Conservation (phyloP, 2,113 vertebrate genomes). For the Trochalopteron elliotii region DNA sequence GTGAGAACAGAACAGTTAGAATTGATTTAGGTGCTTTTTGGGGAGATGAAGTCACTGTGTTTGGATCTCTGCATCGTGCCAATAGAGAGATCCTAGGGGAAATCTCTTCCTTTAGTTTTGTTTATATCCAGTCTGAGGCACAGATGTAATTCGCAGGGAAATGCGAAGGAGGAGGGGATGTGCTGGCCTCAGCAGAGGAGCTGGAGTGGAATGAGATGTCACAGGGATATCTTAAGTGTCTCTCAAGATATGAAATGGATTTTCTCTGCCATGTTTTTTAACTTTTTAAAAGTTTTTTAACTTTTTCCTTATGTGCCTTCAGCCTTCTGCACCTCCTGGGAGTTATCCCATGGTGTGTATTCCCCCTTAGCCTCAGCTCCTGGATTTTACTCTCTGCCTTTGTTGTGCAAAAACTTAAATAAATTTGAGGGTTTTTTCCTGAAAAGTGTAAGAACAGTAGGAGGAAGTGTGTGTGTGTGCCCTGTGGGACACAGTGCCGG, state of each 20-base stretch:
- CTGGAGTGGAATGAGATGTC: constrained; percentile 35
- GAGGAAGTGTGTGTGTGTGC: background rate
- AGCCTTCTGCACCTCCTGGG: background rate
- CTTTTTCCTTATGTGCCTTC: background rate
- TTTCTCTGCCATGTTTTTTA: background rate
- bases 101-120: constrained; percentile 57
- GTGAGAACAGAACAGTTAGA: constrained; percentile 26
- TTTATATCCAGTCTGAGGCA: constrained; percentile 30
- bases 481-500: background rate
- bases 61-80: constrained; percentile 34
- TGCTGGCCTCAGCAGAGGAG: constrained; percentile 52
- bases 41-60: constrained; percentile 62
- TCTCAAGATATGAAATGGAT: background rate
- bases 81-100: constrained; percentile 54
- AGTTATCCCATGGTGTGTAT: background rate
- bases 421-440: background rate
- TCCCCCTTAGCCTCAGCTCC: background rate
- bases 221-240: background rate
- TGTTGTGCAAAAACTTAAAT: background rate
- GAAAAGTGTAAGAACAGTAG: constrained; percentile 47
- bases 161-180: constrained; percentile 35
- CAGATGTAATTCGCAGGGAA: constrained; percentile 63
- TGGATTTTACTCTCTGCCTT: background rate
- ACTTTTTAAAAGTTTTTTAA: background rate
- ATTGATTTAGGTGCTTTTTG: constrained; percentile 49